phyloP scores from a whole-genome alignment of 2,888 invertebrate genomes.

The Ochropleura leucogaster region DNA sequence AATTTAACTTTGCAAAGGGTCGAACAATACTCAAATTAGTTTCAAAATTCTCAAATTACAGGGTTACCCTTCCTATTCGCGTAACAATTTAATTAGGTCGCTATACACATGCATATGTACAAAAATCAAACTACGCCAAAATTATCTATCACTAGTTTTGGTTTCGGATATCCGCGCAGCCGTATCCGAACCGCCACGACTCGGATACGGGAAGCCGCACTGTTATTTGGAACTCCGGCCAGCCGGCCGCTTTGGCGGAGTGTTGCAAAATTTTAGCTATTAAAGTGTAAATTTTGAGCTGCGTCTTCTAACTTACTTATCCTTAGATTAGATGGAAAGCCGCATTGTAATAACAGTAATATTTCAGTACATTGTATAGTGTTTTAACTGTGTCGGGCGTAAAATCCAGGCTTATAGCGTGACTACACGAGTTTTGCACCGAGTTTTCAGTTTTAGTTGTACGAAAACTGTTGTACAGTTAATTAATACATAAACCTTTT shows the following conservation, averaged over 20 bases:
- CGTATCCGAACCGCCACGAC: conserved; percentile 51
- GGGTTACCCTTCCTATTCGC: background rate
- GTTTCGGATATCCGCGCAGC: conserved; percentile 58
- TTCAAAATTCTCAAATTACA: conserved; percentile 29
- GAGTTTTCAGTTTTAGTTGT: conserved; percentile 27
- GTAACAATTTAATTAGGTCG: conserved; percentile 31
- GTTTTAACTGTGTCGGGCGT: conserved; percentile 48
- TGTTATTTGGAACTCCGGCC: conserved; percentile 53
- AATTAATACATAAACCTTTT: conserved; percentile 54
- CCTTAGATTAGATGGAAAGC: conserved; percentile 54
- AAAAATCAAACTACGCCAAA: conserved; percentile 42
- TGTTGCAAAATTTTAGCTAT: conserved; percentile 62
- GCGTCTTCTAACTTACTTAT: conserved; percentile 55
- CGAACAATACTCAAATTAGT: conserved; percentile 33
- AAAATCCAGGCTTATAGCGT: conserved; percentile 34
- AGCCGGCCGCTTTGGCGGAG: conserved; percentile 43
- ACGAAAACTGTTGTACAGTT: conserved; percentile 39
- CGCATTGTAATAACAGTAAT: conserved; percentile 53
- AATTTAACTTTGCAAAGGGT: conserved; percentile 36
- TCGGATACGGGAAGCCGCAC: conserved; percentile 55
- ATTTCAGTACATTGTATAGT: conserved; percentile 59
- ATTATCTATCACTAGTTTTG: conserved; percentile 38
- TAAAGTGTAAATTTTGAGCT: conserved; percentile 65
- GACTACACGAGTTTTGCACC: conserved; percentile 45
- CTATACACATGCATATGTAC: conserved; percentile 20